A percentile compares a stretch with the other conserved stretches of the same genome.
phyloP scores from a whole-genome alignment of 2,888 invertebrate species.

The Elegia similella region DNA sequence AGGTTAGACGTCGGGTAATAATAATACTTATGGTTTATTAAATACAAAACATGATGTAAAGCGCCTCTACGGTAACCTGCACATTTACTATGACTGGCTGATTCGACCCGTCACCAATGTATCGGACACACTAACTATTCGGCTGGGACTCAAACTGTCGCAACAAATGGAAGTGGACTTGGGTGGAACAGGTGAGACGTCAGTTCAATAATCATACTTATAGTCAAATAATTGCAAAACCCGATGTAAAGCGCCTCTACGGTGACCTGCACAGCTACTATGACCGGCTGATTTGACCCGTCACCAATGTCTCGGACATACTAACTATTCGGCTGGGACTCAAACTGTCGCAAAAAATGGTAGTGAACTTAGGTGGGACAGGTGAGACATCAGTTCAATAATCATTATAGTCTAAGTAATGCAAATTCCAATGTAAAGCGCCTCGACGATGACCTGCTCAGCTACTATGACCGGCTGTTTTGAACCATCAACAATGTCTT shows the following conservation, averaged over 20 bases:
- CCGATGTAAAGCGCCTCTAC: slow-evolving; percentile 96
- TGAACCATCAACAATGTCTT: slow-evolving; percentile 96
- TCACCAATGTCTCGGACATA: too few species aligned
- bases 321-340: too few species aligned
- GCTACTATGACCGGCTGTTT: slow-evolving; percentile 97
- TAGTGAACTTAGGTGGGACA: too few species aligned
- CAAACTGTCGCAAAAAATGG: too few species aligned
- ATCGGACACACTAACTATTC: slow-evolving; percentile 94
- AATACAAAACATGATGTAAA: slow-evolving; percentile 97
- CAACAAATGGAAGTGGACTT: slow-evolving; percentile 95
- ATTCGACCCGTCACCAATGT: slow-evolving; percentile 97
- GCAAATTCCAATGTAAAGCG: slow-evolving; percentile 98
- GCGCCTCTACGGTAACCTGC: slow-evolving; percentile 96
- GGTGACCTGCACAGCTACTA: slow-evolving; percentile 98
- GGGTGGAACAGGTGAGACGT: slow-evolving; percentile 98
- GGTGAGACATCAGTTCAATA: too few species aligned
- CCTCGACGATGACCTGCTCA: slow-evolving; percentile 96
- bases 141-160: slow-evolving; percentile 93
- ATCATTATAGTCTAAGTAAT: too few species aligned
- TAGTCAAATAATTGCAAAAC: too few species aligned
- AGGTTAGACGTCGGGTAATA: too few species aligned
- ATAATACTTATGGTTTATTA: too few species aligned
- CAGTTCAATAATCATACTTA: too few species aligned
- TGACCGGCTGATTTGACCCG: too few species aligned
- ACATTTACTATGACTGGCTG: slow-evolving; percentile 96